A percentile compares a stretch with the other conserved stretches of the same genome.
Conservation (phyloP, 1,140 invertebrate genomes). For the Sitophilus oryzae region DNA sequence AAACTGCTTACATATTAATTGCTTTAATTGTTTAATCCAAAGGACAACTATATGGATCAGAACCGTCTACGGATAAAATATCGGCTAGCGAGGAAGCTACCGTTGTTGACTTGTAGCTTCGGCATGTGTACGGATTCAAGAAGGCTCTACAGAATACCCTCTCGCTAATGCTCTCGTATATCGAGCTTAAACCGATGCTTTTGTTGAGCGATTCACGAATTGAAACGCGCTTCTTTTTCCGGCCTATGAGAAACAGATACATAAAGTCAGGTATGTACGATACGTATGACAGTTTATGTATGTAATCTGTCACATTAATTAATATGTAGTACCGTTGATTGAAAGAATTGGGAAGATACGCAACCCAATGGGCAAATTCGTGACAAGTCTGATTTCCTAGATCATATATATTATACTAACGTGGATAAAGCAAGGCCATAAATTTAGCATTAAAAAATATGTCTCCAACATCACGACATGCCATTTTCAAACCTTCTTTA, state of each 20-base stretch:
- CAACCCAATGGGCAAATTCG: no score
- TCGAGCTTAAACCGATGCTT: constrained; percentile 17
- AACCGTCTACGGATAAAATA: constrained; percentile 10
- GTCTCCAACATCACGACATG: no score
- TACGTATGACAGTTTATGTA: no score
- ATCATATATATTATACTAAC: no score
- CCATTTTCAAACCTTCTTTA: no score
- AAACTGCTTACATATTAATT: neutral
- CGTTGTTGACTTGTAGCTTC: constrained; percentile 18
- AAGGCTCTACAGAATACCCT: constrained; percentile 19
- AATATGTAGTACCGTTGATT: no score
- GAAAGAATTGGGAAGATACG: no score
- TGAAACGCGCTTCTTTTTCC: constrained; percentile 4
- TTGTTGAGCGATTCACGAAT: constrained; percentile 6
- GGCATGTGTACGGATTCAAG: constrained; percentile 18
- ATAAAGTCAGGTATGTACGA: no score
- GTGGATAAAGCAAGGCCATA: no score
- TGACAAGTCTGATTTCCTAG: no score
- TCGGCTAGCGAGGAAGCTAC: constrained; percentile 18
- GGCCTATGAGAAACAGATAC: constrained; percentile 7
- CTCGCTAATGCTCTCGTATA: constrained; percentile 19
- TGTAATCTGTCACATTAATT: no score
- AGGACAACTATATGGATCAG: constrained; percentile 15
- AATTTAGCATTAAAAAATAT: no score
- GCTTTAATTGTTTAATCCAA: constrained; percentile 3